Evolutionary conservation across 2,113 vertebrate species (phyloP).

Genomic region (Nesogale talazaci): DNA sequence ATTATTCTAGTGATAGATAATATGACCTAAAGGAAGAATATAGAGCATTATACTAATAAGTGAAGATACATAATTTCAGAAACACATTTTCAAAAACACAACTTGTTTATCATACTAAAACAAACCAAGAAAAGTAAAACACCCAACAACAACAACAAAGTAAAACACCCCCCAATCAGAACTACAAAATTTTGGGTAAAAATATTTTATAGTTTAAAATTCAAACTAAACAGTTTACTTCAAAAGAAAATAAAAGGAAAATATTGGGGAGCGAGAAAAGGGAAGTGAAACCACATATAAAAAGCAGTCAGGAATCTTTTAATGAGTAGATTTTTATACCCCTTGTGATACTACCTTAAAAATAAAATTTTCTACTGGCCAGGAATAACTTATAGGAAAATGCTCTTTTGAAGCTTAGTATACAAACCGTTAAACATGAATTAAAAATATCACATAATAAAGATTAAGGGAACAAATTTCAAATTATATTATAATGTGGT

Average conservation of each 20-base stretch:
- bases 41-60: neutral
- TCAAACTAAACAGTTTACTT: neutral
- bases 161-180: neutral
- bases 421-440: neutral
- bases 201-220: constrained; percentile 42
- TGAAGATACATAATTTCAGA: constrained; percentile 17
- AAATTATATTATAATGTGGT: neutral
- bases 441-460: neutral
- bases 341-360: neutral
- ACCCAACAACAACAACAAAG: too few species aligned
- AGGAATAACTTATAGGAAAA: neutral
- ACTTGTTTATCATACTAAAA: constrained; percentile 2
- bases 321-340: neutral
- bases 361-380: neutral
- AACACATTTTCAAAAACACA: neutral
- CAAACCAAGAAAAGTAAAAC: constrained; percentile 7
- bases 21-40: constrained; percentile 15
- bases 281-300: neutral
- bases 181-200: neutral
- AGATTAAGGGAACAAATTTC: neutral
- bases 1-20: constrained; percentile 6
- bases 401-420: constrained; percentile 18
- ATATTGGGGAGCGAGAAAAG: neutral
- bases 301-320: neutral
- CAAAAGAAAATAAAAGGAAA: neutral